Evolutionary conservation across 2,797 vertebrate species (phyloP).

Genomic region (Scolopax bukidnonensis): DNA sequence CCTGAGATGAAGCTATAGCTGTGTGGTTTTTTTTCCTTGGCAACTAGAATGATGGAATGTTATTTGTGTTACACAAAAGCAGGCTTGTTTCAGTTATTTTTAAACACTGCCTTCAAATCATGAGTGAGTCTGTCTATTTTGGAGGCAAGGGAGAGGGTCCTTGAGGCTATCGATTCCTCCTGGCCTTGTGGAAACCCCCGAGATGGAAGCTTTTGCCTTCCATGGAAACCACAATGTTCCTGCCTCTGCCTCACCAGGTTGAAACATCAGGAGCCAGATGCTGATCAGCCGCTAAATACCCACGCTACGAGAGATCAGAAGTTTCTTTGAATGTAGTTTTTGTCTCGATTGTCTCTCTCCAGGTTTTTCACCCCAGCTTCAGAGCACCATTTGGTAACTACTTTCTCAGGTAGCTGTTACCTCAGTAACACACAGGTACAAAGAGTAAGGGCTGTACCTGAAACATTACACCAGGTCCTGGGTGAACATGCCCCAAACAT

Average conservation of each 20-base stretch:
- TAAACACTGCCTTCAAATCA: background rate
- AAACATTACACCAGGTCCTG: background rate
- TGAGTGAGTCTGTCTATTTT: background rate
- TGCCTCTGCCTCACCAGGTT: background rate
- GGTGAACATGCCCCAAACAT: background rate
- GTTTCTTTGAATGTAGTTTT: background rate
- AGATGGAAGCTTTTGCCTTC: background rate
- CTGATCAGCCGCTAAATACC: background rate
- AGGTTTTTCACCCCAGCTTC: background rate
- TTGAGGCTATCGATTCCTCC: background rate
- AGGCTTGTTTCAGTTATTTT: constrained; percentile 26
- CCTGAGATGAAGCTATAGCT: background rate
- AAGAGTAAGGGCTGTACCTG: background rate
- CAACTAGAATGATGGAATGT: constrained; percentile 2
- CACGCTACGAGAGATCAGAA: background rate
- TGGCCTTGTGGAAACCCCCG: background rate
- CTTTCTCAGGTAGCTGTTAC: background rate
- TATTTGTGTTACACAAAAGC: constrained; percentile 42
- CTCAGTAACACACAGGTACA: background rate
- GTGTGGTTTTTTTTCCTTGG: constrained; percentile 29
- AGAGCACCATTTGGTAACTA: background rate
- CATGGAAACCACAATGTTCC: background rate
- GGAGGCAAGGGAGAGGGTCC: background rate
- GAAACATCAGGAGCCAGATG: background rate
- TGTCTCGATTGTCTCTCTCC: background rate